Base-by-base conservation (phyloP, 2,797 vertebrate genomes). In the Zalophus californianus region DNA sequence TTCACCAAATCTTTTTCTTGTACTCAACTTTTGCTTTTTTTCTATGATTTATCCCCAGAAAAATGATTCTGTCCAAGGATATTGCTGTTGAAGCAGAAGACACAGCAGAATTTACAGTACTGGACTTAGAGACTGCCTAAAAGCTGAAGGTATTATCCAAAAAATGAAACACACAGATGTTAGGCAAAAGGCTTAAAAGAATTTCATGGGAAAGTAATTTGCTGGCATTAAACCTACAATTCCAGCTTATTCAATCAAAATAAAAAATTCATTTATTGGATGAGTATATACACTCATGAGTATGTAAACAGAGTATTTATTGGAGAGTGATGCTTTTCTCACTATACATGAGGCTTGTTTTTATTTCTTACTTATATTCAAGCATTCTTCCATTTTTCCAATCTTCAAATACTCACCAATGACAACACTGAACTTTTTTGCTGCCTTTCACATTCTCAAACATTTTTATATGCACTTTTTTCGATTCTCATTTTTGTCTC, bases 121-220 rank as follows among this genome's bases (percentile, higher is more conserved):
- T 29, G 35, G 44, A 80, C 23, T 68, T 70, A 70, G 0, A 64
- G 50, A 50, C 2, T 3, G 16, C 60, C 70, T 73, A 35, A 88
- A 77, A 77, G 38, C 32, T 88, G 78, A 86, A 83, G 60, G 70
- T 58, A 84, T 2, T 68, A 29, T 88, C 78, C 38, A 56, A 88
- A 95, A 92, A 58, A 75, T 78, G 48, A 94, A 94, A 95, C n/a
- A 48, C 10, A 38, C 7, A 64, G 29, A 83, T 83, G 25, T 60
- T 80, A 95, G 86, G 27, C 58, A 87, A 95, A 90, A 91, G 48
- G 50, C 10, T 90, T 93, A 82, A 82, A 70, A 86, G 38, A 83
- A 72, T 84, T 82, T 72, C 35, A 80, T 32, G 8, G 38, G 58
- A 87, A 93, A 91, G 48, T 52, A 88, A 93, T 62, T 78, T 79